These are phyloP conservation scores for Sesamia inferens DNA, from an alignment of 2,888 invertebrate species.

Conservation along the genomic window DNA sequence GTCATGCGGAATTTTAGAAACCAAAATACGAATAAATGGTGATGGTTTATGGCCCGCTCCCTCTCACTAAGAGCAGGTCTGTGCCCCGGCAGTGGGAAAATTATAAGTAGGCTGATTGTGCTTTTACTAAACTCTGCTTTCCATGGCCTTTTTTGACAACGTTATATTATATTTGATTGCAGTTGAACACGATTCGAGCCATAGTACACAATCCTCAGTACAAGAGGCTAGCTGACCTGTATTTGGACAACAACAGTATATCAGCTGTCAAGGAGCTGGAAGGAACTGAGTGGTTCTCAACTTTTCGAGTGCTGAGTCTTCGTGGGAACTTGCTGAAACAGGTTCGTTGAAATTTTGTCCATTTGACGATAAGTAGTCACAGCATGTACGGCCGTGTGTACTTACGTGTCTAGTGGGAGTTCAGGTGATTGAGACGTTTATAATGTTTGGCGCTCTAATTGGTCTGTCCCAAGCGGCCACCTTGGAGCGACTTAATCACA, in stretches of 20 bases:
- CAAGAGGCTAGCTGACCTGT: conserved; percentile 92
- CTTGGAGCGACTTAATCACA: too few relatives aligned
- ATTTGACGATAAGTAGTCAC: neutral
- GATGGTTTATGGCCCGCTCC: neutral
- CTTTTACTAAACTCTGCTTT: neutral
- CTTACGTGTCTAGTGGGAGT: neutral
- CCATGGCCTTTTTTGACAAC: too few relatives aligned
- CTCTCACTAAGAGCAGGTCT: neutral
- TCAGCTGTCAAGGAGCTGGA: conserved; percentile 92
- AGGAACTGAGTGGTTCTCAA: conserved; percentile 94
- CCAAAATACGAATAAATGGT: neutral
- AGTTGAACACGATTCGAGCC: conserved; percentile 91
- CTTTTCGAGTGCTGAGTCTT: conserved; percentile 94
- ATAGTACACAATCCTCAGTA: conserved; percentile 92
- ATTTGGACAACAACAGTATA: conserved; percentile 94
- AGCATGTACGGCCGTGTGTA: accelerated
- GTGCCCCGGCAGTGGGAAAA: neutral
- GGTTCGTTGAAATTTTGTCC: conserved; percentile 81
- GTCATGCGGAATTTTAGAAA: neutral
- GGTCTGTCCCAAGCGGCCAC: too few relatives aligned
- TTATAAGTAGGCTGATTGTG: neutral
- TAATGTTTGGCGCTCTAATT: too few relatives aligned
- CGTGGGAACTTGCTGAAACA: conserved; percentile 93
- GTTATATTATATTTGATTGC: conserved; percentile 43
- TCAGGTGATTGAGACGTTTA: too few relatives aligned